Base-by-base conservation (phyloP, 1,140 invertebrate genomes). In the Phenacoccus solenopsis region DNA sequence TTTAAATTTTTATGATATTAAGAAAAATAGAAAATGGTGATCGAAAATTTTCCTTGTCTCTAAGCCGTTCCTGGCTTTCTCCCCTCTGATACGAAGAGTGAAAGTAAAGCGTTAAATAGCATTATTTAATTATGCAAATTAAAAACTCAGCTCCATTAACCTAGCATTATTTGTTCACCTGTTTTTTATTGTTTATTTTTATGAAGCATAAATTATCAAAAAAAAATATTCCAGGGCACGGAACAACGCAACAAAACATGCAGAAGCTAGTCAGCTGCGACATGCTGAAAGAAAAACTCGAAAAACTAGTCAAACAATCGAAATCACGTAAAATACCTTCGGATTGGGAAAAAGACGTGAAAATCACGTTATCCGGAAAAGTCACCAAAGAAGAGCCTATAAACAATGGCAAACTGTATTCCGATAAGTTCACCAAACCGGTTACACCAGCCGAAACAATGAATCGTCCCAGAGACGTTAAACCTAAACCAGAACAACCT, bases 211-310 rank as follows among this genome's bases (percentile, higher is more conserved):
- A n/a, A n/a, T n/a, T n/a, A n/a, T n/a, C n/a, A n/a, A n/a, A n/a
- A n/a, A n/a, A n/a, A n/a, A n/a, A n/a, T n/a, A n/a, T 68, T 70
- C 5, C 20, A 57, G 32, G 32, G 21, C 49, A n/a, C 57, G 59
- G 35, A 64, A 49, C 28, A 12, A 9, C 12, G 27, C 21, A 64
- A 64, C 10, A 67, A 22, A 59, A 30, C 25, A 67, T 68, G n/a
- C 70, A 35, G 5, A 35, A 67, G 13, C 22, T 71, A n/a, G 61
- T 71, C n/a, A 71, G 67, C 49, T 68, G 28, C 20, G 67, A 71
- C 20, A 71, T 25, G 1, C 35, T 71, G 9, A 64, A 67, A 22
- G 16, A 25, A 24, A 71, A 71, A 71, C 70, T 71, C 10, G 70
- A 71, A 24, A 32, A 68, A 49, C 70, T 71, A 4, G 70, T 38